Evolutionary conservation across 2,888 invertebrate genomes (phyloP), one percentile per base, ranked within the genome.

Genomic region (Taphrorychus bicolor): DNA sequence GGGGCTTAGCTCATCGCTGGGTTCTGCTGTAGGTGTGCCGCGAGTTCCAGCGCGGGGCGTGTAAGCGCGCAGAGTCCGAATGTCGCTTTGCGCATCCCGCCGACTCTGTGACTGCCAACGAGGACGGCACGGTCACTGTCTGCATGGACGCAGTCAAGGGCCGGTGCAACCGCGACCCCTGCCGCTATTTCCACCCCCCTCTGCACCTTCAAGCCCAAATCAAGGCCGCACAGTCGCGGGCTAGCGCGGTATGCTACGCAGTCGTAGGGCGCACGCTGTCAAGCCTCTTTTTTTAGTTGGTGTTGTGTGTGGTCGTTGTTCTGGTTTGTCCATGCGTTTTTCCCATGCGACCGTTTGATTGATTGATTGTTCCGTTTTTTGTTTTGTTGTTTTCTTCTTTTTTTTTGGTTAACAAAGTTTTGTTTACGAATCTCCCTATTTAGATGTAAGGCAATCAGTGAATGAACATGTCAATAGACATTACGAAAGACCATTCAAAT

Each of bases 131-230:
- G 87, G 96, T 97, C 90, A 96, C 96, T 89, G 96, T 97, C 90
- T 97, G 97, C 95, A 97, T 97, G 96, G 97, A 97, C 91, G 96
- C 94, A 90, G 93, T 97, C 89, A 94, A 94, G 91, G 94, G 95
- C 89, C 93, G 95, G 91, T 97, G 97, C 92, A 91, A 93, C 90
- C 95, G 97, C 90, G 95, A 96, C 89, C 94, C 95, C 90, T 97
- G 97, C 94, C 95, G 96, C 91, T 97, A 97, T 94, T 97, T 96
- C 92, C 97, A 97, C 91, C 97, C 97, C 89, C 97, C 97, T 90
- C 92, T 95, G 91, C 97, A 97, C 94, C 95, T 97, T 89, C 94
- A 94, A 93, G 94, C 94, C 91, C 94, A 94, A 93, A 94, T 95
- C 92, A 95, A 95, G 94, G 89, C 92, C 89, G 94, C 95, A 90